These are phyloP conservation scores for Chiloscyllium punctatum DNA, from an alignment of 2,797 vertebrate genomes.

Conservation along the genomic window DNA sequence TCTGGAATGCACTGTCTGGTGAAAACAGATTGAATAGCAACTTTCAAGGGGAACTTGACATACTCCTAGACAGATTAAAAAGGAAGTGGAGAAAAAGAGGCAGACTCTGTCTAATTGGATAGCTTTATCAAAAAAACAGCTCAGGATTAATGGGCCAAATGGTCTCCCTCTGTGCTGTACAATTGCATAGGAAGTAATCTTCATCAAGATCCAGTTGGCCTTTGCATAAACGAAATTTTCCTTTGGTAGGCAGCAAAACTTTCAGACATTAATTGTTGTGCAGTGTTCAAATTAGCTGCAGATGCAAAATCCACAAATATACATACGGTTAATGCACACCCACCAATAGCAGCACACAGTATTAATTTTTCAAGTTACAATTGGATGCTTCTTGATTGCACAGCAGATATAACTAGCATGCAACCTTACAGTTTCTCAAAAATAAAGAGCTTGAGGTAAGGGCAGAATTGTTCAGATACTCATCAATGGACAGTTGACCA, in stretches of 20 bases:
- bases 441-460: neutral
- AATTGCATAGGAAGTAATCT: neutral
- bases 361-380: conserved; percentile 6
- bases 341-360: neutral
- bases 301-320: neutral
- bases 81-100: neutral
- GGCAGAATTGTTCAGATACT: neutral
- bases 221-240: neutral
- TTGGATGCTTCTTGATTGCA: neutral
- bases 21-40: neutral
- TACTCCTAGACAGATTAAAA: neutral
- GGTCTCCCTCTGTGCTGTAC: neutral
- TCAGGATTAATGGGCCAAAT: neutral
- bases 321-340: neutral
- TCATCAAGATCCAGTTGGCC: neutral
- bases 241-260: neutral
- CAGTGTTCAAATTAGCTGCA: neutral
- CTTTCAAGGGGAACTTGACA: neutral
- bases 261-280: neutral
- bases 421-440: neutral
- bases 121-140: neutral
- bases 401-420: neutral
- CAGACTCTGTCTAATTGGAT: neutral
- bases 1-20: neutral
- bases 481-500: neutral